Base-by-base conservation (phyloP, 2,888 invertebrate species). In the Oscheius onirici region DNA sequence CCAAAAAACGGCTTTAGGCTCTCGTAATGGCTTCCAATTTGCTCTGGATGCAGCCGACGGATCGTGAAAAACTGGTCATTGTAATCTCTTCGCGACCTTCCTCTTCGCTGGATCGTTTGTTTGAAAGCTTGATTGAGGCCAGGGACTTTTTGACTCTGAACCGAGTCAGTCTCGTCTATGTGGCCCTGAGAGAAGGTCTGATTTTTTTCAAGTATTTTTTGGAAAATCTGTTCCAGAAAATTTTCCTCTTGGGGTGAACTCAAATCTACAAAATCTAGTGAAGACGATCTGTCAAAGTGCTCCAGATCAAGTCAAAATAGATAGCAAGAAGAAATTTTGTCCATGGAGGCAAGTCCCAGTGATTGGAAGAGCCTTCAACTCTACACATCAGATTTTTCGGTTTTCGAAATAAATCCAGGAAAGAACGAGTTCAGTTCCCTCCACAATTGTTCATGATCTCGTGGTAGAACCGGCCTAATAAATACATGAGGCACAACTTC, bases 41-140 rank as follows among this genome's bases (percentile, higher is more conserved):
- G 20, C 55, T 58, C 43, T 58, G 41, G 58, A 58, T 41, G 41
- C 58, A 58, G 58, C 17, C 17, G 17, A 58, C n/a, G 41, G 58
- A 58, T 58, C 40, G 58, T 11, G 58, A 58, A 40, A 58, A 58
- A 58, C 58, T 41, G 41, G 58, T 58, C 43, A 43, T 58, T 58
- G 58, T 58, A 58, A 58, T 58, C 58, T 58, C 58, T 17, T 58
- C 58, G 41, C 58, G 43, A 20, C 58, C 58, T 58, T 58, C 58
- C 20, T 13, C 55, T 26, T 55, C 55, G 11, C 55, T 55, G 28
- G 55, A 55, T 24, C 55, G 55, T 24, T 28, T 26, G 6, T 55
- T 55, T n/a, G 55, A 55, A 26, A 55, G 55, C 28, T 26, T 55
- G 26, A 55, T 55, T n/a, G 55, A 55, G 28, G 55, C 55, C 55